Evolutionary conservation across 2,113 vertebrate genomes (phyloP).

Genomic region (Tursiops truncatus): DNA sequence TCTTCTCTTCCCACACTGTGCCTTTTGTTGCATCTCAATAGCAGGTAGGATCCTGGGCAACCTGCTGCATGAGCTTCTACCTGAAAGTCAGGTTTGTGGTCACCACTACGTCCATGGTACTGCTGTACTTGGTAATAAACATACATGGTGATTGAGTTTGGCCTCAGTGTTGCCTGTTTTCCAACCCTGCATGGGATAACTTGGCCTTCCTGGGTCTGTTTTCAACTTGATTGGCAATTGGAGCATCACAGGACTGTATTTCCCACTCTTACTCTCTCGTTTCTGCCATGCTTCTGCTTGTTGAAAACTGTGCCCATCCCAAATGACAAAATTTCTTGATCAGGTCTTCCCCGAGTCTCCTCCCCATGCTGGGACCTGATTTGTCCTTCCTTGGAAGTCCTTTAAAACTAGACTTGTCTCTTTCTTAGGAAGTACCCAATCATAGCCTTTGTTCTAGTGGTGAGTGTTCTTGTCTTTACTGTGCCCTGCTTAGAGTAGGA

Average conservation of each 20-base stretch:
- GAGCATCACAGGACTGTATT: background rate
- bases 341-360: background rate
- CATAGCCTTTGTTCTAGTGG: background rate
- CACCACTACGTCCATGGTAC: rapidly evolving
- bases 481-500: too few relatives aligned
- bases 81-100: background rate
- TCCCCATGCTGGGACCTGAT: background rate
- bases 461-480: background rate
- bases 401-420: background rate
- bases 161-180: background rate
- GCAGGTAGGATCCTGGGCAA: background rate
- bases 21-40: background rate
- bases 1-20: background rate
- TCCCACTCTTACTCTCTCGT: background rate
- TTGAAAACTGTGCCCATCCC: background rate
- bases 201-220: background rate
- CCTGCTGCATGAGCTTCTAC: background rate
- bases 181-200: background rate
- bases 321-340: background rate
- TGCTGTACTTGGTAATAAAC: background rate
- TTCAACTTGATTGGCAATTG: background rate
- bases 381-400: background rate
- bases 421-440: background rate
- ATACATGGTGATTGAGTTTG: background rate
- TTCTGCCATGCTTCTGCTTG: background rate